Evolutionary conservation across 2,113 vertebrate species (phyloP), one percentile per base, ranked within the genome.

Genomic region (Azemiops feae): DNA sequence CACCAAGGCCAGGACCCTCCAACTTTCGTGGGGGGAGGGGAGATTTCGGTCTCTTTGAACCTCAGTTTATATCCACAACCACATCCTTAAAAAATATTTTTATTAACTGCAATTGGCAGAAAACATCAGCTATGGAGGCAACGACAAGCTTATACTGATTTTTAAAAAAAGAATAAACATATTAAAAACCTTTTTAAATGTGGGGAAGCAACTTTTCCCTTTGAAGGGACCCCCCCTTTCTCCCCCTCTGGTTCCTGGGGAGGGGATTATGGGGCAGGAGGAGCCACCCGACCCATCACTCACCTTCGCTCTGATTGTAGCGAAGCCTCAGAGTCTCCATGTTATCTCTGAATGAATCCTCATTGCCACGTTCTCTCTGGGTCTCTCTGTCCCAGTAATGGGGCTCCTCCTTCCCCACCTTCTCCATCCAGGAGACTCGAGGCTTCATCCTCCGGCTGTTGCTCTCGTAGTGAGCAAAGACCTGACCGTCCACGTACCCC

Each of bases 341-440:
- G 74, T 23, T 0, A 0, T 0, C 5, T 27, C 10, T 43, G 20
- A 16, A 85, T 3, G 0, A 0, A 1, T 22, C 16, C 74, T 91
- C 16, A 16, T 1, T 0, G 5, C 20, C 0, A 25, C 7, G 50
- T 14, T 0, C 3, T 1, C 1, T 18, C 50, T n/a, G 50, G 10
- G 52, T 74, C 0, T 47, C 0, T 0, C 11, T 47, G 5, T 86
- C 30, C 91, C 91, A 86, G 20, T 43, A 85, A 0, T 69, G 14
- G 23, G 91, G 91, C 1, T 64, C 50, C 4, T 54, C 74, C 52
- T 91, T 85, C 45, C 2, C 10, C n/a, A 55, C 39, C 52, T 34
- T 54, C 14, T 88, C 27, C 16, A 88, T 9, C 87, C 87, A 88
- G 87, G 50, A 22, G 34, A 34, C 27, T n/a, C 30, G 50, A 88